These are phyloP conservation scores for Thalassarche chlororhynchos DNA, from an alignment of 2,113 vertebrate species.

Conservation along the genomic window DNA sequence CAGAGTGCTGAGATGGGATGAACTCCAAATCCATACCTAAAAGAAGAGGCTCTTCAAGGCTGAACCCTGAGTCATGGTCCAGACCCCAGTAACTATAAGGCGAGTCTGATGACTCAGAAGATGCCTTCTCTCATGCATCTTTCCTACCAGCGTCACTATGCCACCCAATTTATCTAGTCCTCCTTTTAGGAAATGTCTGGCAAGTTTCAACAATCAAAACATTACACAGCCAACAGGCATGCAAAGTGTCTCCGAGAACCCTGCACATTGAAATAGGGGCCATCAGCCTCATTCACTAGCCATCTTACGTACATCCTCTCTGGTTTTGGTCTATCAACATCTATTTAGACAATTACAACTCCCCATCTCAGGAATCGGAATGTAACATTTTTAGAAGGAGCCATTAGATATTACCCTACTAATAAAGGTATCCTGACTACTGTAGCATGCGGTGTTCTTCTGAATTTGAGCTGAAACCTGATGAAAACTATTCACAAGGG, in stretches of 20 bases:
- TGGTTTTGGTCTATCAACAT: not conserved
- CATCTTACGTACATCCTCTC: not conserved
- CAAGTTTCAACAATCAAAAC: not conserved
- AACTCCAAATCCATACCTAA: not conserved
- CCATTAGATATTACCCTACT: not conserved
- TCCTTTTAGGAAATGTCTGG: not conserved
- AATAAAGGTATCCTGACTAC: not conserved
- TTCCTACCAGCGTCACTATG: not conserved
- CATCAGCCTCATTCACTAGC: not conserved
- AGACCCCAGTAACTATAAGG: not conserved
- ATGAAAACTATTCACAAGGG: not conserved
- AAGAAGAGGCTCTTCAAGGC: not conserved
- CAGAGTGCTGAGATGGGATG: not conserved
- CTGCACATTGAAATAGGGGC: not conserved
- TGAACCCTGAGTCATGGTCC: not conserved
- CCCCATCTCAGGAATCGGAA: not conserved
- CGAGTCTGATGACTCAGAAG: not conserved
- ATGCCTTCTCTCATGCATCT: not conserved
- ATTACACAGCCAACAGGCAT: not conserved
- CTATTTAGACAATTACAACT: not conserved
- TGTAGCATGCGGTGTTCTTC: not conserved
- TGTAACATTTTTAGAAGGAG: not conserved
- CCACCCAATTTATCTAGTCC: not conserved
- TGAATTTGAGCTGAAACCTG: not conserved
- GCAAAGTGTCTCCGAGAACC: not conserved